Base-by-base conservation (phyloP, 2,888 invertebrate genomes). In the Melolontha melolontha region DNA sequence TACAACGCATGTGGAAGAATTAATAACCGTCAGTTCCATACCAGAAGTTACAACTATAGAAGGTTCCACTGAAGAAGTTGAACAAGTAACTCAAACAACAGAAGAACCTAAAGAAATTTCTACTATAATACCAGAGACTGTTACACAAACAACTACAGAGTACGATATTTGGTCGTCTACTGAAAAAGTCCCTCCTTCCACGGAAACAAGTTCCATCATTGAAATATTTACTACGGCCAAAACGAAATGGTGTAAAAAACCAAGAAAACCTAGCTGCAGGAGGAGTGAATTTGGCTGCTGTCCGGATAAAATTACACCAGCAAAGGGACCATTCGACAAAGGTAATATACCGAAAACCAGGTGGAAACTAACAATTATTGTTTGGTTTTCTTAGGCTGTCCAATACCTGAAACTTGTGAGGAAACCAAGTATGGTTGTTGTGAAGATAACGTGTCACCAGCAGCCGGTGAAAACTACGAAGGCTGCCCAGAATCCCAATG, bases 401-500 rank as follows among this genome's bases (percentile, higher is more conserved):
- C 88, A 0, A 87, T 87, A 64, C 88, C 90, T 0, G 86, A 89
- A 71, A 94, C 93, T 0, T 96, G 96, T 76, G 86, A 88, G 39
- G 92, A 94, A 64, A 90, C 93, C 0, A 85, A 87, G 75, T 89
- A 86, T 75, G 93, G 94, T 0, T 96, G 96, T 79, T 96, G 96
- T 78, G 87, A 90, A 10, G 95, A 96, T 79, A 92, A 90, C 0
- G 89, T 94, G 0, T 93, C 94, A 0, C 89, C 92, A 1, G 92
- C 94, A 0, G 80, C 84, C 65, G 95, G 95, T 8, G 86, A 88
- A 0, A 85, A 90, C 11, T 81, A 87, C 69, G 85, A 90, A 76
- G 96, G 92, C 1, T 98, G 97, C 79, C 94, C 94, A 0, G 82
- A 86, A 42, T 85, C 88, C 0, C 86, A 88, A 8, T 96, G 96